A percentile compares a stretch with the other conserved stretches of the same genome.
Conservation (phyloP, 2,888 invertebrate genomes). For the Lasius platythorax region DNA sequence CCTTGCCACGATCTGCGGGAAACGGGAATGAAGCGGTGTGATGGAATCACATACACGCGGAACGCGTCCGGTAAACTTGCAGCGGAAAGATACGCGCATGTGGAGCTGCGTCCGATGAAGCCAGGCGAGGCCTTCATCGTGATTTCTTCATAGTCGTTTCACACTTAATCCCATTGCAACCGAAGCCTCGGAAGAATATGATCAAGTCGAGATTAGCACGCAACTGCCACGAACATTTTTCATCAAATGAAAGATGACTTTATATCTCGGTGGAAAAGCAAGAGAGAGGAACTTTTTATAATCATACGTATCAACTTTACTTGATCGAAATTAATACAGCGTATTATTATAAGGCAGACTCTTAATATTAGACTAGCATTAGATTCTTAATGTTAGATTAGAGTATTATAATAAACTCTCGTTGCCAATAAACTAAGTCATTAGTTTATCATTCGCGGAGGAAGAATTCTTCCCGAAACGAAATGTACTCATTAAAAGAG, state of each 20-base stretch:
- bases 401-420: background rate
- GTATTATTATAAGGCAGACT: background rate
- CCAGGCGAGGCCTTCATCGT: constrained; percentile 15
- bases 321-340: constrained; percentile 11
- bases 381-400: background rate
- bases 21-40: constrained; percentile 44
- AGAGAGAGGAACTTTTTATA: background rate
- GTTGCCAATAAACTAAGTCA: background rate
- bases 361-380: background rate
- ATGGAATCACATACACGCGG: constrained; percentile 35
- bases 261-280: background rate
- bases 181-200: constrained; percentile 10
- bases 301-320: constrained; percentile 5
- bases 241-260: background rate
- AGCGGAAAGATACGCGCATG: constrained; percentile 23
- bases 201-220: constrained; percentile 29
- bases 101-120: background rate
- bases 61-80: constrained; percentile 18
- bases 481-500: background rate
- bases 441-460: background rate
- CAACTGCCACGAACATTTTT: background rate
- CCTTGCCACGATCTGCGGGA: constrained; percentile 36
- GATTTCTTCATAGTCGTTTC: constrained; percentile 16
- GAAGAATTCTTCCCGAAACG: background rate
- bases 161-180: constrained; percentile 22